Conservation (phyloP, 2,888 invertebrate species). For the Drosophila barbarae region DNA sequence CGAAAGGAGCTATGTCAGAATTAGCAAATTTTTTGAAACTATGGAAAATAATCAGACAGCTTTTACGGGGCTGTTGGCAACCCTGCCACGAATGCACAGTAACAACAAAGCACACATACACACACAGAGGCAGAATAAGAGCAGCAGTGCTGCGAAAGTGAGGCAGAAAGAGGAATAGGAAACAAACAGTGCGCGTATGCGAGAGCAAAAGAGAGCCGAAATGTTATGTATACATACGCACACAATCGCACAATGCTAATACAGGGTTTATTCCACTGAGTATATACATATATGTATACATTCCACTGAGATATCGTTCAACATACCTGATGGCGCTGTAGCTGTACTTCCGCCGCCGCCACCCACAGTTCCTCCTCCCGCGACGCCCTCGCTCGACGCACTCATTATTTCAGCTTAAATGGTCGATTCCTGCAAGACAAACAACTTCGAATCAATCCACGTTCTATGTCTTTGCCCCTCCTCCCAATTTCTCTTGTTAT, state of each 20-base stretch:
- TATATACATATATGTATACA: constrained; percentile 28
- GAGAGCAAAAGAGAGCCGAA: constrained; percentile 51
- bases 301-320: constrained; percentile 35
- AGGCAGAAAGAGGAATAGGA: constrained; percentile 43
- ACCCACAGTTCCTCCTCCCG: constrained; percentile 62
- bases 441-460: constrained; percentile 20
- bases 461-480: constrained; percentile 12
- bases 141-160: constrained; percentile 52
- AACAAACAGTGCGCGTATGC: constrained; percentile 60
- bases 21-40: neutral
- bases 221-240: constrained; percentile 62
- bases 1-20: neutral
- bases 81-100: constrained; percentile 47
- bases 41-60: neutral
- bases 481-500: constrained; percentile 40
- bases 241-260: constrained; percentile 33
- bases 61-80: constrained; percentile 43
- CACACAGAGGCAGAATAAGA: constrained; percentile 12
- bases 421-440: constrained; percentile 20
- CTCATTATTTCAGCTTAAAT: constrained; percentile 70
- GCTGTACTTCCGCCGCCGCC: constrained; percentile 67
- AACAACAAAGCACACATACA: constrained; percentile 62
- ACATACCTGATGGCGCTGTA: constrained; percentile 72
- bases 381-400: constrained; percentile 67
- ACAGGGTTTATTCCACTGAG: constrained; percentile 23